Evolutionary conservation across 2,797 vertebrate genomes (phyloP).

Genomic region (Denticeps clupeoides): DNA sequence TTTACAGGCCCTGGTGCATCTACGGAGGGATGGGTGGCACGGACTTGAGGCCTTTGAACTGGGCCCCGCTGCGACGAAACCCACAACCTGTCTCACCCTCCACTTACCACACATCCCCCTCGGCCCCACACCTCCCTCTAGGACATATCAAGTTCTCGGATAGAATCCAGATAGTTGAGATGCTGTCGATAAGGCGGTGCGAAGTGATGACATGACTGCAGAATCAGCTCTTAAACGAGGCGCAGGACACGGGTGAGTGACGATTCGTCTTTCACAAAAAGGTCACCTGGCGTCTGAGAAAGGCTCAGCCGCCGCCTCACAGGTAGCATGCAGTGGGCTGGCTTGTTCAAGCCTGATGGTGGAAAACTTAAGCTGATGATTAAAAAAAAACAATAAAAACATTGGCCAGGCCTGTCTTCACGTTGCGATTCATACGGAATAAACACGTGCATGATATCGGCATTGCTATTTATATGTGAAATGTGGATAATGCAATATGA

Average conservation of each 20-base stretch:
- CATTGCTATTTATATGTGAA: too few species aligned
- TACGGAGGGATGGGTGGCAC: conserved; percentile 10
- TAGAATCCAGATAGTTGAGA: conserved; percentile 45
- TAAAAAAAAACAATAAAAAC: neutral
- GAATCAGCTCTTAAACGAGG: conserved; percentile 46
- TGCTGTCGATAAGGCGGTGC: conserved; percentile 49
- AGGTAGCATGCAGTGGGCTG: neutral
- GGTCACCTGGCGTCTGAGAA: conserved; percentile 25
- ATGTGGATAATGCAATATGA: too few species aligned
- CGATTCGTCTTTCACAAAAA: conserved; percentile 28
- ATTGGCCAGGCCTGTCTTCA: neutral
- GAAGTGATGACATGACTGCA: conserved; percentile 55
- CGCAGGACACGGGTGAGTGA: conserved; percentile 37
- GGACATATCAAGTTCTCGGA: conserved; percentile 57
- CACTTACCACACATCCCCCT: conserved; percentile 5
- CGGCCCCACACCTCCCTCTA: conserved; percentile 9
- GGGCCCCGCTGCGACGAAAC: conserved; percentile 18
- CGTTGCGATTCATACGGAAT: too few species aligned
- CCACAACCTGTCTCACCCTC: too few species aligned
- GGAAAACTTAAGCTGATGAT: conserved; percentile 8
- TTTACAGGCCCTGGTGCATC: conserved; percentile 9
- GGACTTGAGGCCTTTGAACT: conserved; percentile 19
- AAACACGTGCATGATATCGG: too few species aligned
- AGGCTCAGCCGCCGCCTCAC: conserved; percentile 3
- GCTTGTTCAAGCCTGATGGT: conserved; percentile 1